Evolutionary conservation across 1,140 invertebrate species (phyloP).

Genomic region (Scaptomyza montana): DNA sequence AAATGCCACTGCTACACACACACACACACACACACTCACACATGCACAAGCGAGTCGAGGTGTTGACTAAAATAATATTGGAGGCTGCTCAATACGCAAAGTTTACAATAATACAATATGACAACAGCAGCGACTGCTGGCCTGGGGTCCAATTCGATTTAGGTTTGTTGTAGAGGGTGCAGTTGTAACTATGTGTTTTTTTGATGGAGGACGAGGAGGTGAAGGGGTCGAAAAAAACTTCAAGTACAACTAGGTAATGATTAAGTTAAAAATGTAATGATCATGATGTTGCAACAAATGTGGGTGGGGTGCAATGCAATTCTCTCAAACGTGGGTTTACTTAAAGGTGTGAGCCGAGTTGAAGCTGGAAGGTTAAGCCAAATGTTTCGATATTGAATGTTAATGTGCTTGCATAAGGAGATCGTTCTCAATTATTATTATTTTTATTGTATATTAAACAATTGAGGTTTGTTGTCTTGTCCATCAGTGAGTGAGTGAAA

Average conservation of each 20-base stretch:
- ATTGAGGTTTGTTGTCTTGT: slow-evolving; percentile 43
- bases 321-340: slow-evolving; percentile 5
- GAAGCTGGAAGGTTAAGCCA: slow-evolving; percentile 11
- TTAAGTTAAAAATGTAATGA: slow-evolving; percentile 17
- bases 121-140: slow-evolving; percentile 35
- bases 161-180: slow-evolving; percentile 21
- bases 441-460: slow-evolving; percentile 47
- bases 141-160: slow-evolving; percentile 29
- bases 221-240: slow-evolving; percentile 60
- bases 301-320: slow-evolving; percentile 35
- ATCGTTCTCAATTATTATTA: background rate
- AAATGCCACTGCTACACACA: slow-evolving; percentile 74
- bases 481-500: slow-evolving; percentile 56
- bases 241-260: slow-evolving; percentile 67
- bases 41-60: slow-evolving; percentile 38
- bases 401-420: too few species aligned
- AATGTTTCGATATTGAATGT: slow-evolving; percentile 14
- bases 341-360: slow-evolving; percentile 3
- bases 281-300: slow-evolving; percentile 10
- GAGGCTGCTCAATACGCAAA: slow-evolving; percentile 67
- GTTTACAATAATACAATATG: slow-evolving; percentile 35
- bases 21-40: slow-evolving; percentile 36
- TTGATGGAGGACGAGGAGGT: slow-evolving; percentile 11
- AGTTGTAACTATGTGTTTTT: background rate
- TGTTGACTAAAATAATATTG: slow-evolving; percentile 82